Conservation (phyloP, 1,140 invertebrate species). For the Ceratitis capitata region DNA sequence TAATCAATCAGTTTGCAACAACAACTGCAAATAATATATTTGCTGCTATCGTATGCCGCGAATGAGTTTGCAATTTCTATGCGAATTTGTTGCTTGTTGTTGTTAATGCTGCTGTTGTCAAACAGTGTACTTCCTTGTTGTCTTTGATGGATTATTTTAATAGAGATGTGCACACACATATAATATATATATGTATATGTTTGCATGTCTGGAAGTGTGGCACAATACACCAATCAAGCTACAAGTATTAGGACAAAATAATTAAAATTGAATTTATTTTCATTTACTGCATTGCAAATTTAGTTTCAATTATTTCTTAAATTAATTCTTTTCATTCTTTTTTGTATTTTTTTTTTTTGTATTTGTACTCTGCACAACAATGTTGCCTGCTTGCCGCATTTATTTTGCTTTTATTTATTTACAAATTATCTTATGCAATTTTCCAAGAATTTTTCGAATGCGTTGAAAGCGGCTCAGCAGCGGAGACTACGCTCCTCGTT, state of each 20-base stretch:
- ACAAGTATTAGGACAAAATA: not conserved
- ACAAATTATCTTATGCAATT: not conserved
- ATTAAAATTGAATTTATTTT: slow-evolving; percentile 18
- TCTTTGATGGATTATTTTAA: too few species aligned
- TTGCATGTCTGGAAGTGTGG: not conserved
- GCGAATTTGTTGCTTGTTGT: not conserved
- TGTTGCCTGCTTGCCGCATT: not conserved
- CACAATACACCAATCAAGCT: not conserved
- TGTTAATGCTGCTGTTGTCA: not conserved
- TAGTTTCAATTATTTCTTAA: too few species aligned
- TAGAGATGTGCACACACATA: not conserved
- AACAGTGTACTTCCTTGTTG: not conserved
- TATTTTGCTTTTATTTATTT: not conserved
- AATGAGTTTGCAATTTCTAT: not conserved
- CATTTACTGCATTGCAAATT: not conserved
- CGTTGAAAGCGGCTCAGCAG: not conserved
- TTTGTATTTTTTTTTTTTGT: too few species aligned
- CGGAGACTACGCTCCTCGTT: too few species aligned
- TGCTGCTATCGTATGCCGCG: not conserved
- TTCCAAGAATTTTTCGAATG: not conserved
- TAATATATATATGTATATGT: too few species aligned
- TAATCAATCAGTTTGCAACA: not conserved
- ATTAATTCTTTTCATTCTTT: too few species aligned
- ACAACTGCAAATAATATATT: not conserved
- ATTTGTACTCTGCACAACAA: not conserved